phyloP scores from a whole-genome alignment of 1,140 invertebrate genomes.

The Tetragnatha versicolor region DNA sequence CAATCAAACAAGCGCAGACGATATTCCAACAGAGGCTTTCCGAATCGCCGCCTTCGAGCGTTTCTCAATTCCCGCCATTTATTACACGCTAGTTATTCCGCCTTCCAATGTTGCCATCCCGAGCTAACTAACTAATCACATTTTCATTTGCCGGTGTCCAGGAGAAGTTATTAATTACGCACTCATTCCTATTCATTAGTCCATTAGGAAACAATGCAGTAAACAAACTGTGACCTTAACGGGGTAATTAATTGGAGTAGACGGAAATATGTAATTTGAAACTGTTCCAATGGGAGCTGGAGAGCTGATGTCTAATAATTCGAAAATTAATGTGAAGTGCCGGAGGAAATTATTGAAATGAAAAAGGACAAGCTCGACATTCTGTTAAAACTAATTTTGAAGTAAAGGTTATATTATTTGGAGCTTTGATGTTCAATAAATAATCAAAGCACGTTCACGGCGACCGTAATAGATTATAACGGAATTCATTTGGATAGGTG shows the following conservation, averaged over 20 bases:
- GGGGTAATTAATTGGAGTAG: conserved; percentile 17
- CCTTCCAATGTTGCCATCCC: not conserved
- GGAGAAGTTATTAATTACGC: conserved; percentile 29
- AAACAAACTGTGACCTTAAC: conserved; percentile 40
- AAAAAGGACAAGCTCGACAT: too few relatives aligned
- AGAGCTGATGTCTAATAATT: too few relatives aligned
- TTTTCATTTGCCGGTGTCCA: conserved; percentile 30
- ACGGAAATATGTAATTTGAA: not conserved
- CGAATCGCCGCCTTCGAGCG: conserved; percentile 23
- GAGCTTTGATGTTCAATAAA: too few relatives aligned
- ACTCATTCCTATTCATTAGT: conserved; percentile 47
- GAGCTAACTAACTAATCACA: conserved; percentile 26
- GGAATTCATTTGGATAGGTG: too few relatives aligned
- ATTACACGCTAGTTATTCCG: not conserved
- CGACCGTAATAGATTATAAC: too few relatives aligned
- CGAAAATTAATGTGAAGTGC: too few relatives aligned
- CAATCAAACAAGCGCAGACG: too few relatives aligned
- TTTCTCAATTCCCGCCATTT: not conserved
- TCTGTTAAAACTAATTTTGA: too few relatives aligned
- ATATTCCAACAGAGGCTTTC: not conserved
- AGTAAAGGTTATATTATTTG: too few relatives aligned
- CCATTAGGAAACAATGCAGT: conserved; percentile 25
- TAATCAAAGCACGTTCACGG: too few relatives aligned
- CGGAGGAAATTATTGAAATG: too few relatives aligned
- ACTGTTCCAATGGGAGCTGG: too few relatives aligned